Evolutionary conservation across 2,888 invertebrate genomes (phyloP), one percentile per base, ranked within the genome.

Genomic region (Apamea sordens): DNA sequence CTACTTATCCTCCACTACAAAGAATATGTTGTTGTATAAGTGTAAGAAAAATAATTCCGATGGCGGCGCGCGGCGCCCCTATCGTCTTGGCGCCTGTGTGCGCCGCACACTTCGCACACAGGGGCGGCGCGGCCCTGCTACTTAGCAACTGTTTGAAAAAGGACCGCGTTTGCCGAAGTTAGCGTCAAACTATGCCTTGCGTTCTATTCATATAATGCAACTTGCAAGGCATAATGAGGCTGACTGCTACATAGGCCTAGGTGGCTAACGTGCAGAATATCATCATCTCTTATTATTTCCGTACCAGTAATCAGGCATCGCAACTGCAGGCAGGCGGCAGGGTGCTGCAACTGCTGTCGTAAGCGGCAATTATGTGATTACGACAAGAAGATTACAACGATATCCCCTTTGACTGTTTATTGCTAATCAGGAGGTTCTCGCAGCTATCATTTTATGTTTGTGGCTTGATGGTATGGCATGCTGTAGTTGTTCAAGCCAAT

Each of bases 291-390:
- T 41, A 24, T 63, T 28, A 41, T 75, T 75, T 76, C 28, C 24
- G 7, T 63, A 64, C 41, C 64, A 64, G 32, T 13, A 28, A 64
- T 32, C 47, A 36, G 32, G 24, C n/a, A 32, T 28, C 59, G 32
- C 24, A 50, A 59, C 56, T 18, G 15, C 47, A 47, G 47, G 47
- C 13, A 47, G 47, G 47, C 13, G 47, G 47, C 47, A 47, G 13
- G 13, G 13, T 47, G 0, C 47, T 47, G 4, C 7, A 73, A 59
- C n/a, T 53, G 28, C 21, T 59, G 41, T 64, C 6, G 59, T 67
- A 61, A 67, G 67, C 59, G 15, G 18, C 75, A 56, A 69, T 80
- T 80, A 69, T 47, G 18, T 63, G 36, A 56, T 74, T 80, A 74
- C 44, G 44, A 67, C 73, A 67, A 67, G 50, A 73, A 64, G 64